phyloP scores from a whole-genome alignment of 2,888 invertebrate species.

The Argyresthia goedartella region DNA sequence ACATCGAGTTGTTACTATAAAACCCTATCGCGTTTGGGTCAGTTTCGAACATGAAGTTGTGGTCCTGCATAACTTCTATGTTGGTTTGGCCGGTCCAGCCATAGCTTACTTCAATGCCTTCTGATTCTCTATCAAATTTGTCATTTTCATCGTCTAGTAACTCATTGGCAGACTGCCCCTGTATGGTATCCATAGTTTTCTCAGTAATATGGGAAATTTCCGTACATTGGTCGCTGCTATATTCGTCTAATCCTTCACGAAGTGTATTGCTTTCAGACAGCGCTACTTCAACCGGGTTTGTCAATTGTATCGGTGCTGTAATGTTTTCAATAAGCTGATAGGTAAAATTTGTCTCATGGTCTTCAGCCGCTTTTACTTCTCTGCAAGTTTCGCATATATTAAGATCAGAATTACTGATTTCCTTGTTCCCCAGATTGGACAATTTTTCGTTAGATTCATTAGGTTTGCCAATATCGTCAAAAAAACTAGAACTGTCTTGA shows the following conservation, averaged over 20 bases:
- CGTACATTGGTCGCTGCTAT: constrained; percentile 26
- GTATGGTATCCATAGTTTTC: constrained; percentile 46
- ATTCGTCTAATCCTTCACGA: constrained; percentile 16
- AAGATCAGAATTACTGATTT: constrained; percentile 23
- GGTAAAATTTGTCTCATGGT: constrained; percentile 36
- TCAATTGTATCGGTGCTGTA: constrained; percentile 48
- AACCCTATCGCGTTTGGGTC: constrained; percentile 30
- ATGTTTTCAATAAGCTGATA: constrained; percentile 52
- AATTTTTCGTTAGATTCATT: neutral
- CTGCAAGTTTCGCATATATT: constrained; percentile 49
- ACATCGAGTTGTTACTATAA: constrained; percentile 30
- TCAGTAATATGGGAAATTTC: constrained; percentile 45
- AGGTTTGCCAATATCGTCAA: neutral
- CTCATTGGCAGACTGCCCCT: constrained; percentile 38
- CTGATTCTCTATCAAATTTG: constrained; percentile 10
- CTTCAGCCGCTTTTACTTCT: constrained; percentile 40
- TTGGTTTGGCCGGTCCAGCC: constrained; percentile 25
- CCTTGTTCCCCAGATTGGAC: constrained; percentile 11
- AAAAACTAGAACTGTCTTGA: neutral
- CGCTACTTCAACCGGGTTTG: constrained; percentile 43
- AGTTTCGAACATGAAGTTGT: constrained; percentile 27
- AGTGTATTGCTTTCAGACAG: constrained; percentile 23
- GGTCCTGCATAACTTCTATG: constrained; percentile 11
- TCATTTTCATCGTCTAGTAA: constrained; percentile 25
- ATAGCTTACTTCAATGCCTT: constrained; percentile 17